Base-by-base conservation (phyloP, 2,797 vertebrate species). In the Gouania willdenowi region DNA sequence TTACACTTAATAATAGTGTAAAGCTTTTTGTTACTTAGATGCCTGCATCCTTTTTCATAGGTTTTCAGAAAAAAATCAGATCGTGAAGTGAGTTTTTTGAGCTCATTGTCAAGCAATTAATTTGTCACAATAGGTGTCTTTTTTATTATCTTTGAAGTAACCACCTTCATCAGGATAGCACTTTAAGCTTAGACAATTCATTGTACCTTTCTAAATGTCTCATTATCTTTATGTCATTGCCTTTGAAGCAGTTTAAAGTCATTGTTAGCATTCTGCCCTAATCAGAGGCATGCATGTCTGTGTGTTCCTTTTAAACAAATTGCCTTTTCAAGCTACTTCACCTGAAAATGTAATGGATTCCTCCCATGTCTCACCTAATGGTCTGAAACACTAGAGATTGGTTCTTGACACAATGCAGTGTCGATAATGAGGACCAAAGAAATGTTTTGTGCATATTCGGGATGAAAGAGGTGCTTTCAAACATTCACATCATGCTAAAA, bases 121-220 rank as follows among this genome's bases (percentile, higher is more conserved):
- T 40, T 53, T 40, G 32, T 56, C 31, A 45, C 41, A 61, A 41
- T 37, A 48, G 39, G 42, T 62, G 42, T 53, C 43, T 34, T 26
- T 49, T 63, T 47, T 34, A 45, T 47, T 17, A 42, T 12, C 11
- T 27, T 26, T 66, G 14, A 6, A 58, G 35, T 52, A 40, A 55
- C 38, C 25, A 47, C 36, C 47, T 63, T 33, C 65, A 26, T 68
- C 56, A 55, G n/a, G n/a, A 35, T 13, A 32, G 10, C 22, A 41
- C 25, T 47, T 49, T 10, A 38, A 33, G 37, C 42, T 32, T 34
- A 50, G 35, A 51, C 28, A 51, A 16, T 39, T 54, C 19, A 44
- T 24, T 19, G 24, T 62, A 16, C 29, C 17, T 16, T 34, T 36
- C 34, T 38, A 44, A 65, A 45, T 29, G 40, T 25, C 47, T 22